These are phyloP conservation scores for Melinaea marsaeus DNA, from an alignment of 2,888 invertebrate genomes.

Conservation along the genomic window DNA sequence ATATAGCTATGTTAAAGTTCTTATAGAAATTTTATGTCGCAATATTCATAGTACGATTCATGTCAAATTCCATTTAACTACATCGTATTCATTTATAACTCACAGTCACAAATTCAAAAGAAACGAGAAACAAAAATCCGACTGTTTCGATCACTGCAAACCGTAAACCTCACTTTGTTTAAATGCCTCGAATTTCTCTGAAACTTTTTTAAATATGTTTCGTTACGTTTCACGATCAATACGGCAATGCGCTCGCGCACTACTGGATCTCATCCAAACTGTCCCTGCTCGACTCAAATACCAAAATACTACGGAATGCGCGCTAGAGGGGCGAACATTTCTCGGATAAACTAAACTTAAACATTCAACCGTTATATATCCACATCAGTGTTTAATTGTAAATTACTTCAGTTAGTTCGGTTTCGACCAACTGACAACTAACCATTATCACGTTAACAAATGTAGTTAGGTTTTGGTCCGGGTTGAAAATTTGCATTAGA, in stretches of 20 bases:
- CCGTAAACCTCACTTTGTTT: background rate
- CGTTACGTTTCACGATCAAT: constrained; percentile 23
- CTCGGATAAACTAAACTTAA: constrained; percentile 44
- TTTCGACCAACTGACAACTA: constrained; percentile 10
- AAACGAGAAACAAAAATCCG: background rate
- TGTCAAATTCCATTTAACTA: no score
- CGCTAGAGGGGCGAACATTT: constrained; percentile 61
- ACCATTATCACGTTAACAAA: constrained; percentile 21
- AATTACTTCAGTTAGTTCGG: constrained; percentile 10
- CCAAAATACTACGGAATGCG: constrained; percentile 68
- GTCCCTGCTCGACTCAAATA: constrained; percentile 69
- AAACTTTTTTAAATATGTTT: constrained; percentile 12
- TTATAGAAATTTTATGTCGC: no score
- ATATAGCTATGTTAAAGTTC: no score
- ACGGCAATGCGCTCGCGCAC: constrained; percentile 32
- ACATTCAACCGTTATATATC: constrained; percentile 2
- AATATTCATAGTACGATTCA: no score
- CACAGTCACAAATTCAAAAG: background rate
- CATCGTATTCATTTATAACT: no score
- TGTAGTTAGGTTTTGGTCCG: background rate
- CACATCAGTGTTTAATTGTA: constrained; percentile 7
- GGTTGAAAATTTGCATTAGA: constrained; percentile 7
- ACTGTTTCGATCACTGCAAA: background rate
- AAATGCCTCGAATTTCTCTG: constrained; percentile 3
- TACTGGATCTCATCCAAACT: constrained; percentile 73